Evolutionary conservation across 2,797 vertebrate species (phyloP).

Genomic region (Parambassis ranga): DNA sequence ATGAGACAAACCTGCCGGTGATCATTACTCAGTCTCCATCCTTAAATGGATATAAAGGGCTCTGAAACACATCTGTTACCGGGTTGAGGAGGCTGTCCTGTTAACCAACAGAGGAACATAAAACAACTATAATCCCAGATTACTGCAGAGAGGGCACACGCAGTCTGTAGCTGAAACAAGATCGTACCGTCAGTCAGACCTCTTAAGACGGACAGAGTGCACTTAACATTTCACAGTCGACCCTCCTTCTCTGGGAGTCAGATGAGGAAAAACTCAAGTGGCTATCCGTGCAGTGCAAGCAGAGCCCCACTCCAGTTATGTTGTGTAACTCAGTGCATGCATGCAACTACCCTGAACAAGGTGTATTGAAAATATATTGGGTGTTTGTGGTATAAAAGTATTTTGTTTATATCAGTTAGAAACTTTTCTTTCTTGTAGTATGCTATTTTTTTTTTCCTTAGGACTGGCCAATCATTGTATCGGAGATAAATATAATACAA

Average conservation of each 20-base stretch:
- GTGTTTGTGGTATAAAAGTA: slow-evolving; percentile 81
- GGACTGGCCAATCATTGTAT: slow-evolving; percentile 72
- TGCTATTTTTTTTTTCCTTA: slow-evolving; percentile 62
- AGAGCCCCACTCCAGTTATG: slow-evolving; percentile 76
- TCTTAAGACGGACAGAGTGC: no score
- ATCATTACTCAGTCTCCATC: slow-evolving; percentile 78
- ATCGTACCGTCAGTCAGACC: slow-evolving; percentile 1
- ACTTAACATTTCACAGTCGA: slow-evolving; percentile 21
- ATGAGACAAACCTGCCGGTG: slow-evolving; percentile 74
- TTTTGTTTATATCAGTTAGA: slow-evolving; percentile 69
- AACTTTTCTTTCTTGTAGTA: slow-evolving; percentile 64
- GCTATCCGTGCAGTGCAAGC: slow-evolving; percentile 62
- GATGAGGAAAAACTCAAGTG: slow-evolving; percentile 27
- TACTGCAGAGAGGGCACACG: slow-evolving; percentile 22
- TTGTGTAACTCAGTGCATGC: slow-evolving; percentile 85
- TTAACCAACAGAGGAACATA: slow-evolving; percentile 30
- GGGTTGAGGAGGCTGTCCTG: slow-evolving; percentile 64
- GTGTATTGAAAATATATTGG: slow-evolving; percentile 81
- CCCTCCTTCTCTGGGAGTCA: slow-evolving; percentile 51
- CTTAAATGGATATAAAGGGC: slow-evolving; percentile 80
- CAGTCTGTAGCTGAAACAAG: slow-evolving; percentile 26
- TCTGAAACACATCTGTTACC: slow-evolving; percentile 77
- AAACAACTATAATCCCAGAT: slow-evolving; percentile 43
- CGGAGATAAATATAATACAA: slow-evolving; percentile 65
- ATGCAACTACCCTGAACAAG: slow-evolving; percentile 82